Evolutionary conservation across 2,113 vertebrate genomes (phyloP), one percentile per base, ranked within the genome.

Genomic region (Cathartes aura): DNA sequence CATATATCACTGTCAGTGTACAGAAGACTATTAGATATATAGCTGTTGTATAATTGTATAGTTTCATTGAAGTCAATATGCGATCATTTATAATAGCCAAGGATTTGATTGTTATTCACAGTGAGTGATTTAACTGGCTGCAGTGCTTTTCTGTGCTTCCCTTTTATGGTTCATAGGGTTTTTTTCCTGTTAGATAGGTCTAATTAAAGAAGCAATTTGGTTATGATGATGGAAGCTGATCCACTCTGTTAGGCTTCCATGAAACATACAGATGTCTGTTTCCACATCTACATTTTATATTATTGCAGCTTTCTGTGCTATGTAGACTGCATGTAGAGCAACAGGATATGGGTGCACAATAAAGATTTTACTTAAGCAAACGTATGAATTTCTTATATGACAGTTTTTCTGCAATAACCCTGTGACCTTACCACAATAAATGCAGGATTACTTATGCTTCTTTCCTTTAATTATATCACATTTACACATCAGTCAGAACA

Each of bases 311-410:
- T 84, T 85, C 24, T 82, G 22, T 11, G 13, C 48, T 53, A 9
- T 15, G 11, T 30, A 63, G 75, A 26, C 47, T 45, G 42, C 27
- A 18, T 23, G 14, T 34, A 32, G 42, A 87, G 14, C 42, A 40
- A 15, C 4, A 34, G 23, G 17, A 63, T 55, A 59, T 13, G 29
- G 21, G 5, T 59, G 15, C 10, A 43, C 19, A 59, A 29, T 68
- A 6, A 66, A 48, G 15, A 18, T 93, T 94, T 72, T 59, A 32
- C 60, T 68, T 59, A 72, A 23, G 20, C 66, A 68, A 87, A 55
- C 0, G 0, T 34, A 38, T 17, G 1, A 15, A n/a, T 76, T 81
- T 73, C 12, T 68, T 73, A 3, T 6, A 4, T 59, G 9, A 45
- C 30, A 29, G 2, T 24, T 94, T 87, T 87, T 60, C 36, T 87